Percentiles rank a stretch among this genome's conserved stretches.
phyloP scores from a whole-genome alignment of 30 jellyfish, hydroid and myxozoan species.

The Aurelia coerulea region DNA sequence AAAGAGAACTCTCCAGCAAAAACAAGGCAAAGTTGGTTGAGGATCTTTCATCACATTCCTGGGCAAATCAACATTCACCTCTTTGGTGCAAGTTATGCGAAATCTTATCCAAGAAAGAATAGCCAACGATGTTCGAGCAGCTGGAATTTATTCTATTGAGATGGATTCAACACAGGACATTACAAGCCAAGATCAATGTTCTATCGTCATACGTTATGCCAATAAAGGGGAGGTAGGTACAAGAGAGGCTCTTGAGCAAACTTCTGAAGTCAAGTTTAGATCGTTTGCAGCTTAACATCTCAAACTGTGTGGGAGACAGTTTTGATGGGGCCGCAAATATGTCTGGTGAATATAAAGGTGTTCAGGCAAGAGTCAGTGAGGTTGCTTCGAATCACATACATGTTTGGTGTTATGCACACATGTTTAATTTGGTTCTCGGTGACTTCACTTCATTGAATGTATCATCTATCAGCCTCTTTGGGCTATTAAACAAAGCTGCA shows the following conservation, averaged over 20 bases:
- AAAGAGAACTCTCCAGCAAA: conserved; percentile 11
- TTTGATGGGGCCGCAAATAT: conserved; percentile 46
- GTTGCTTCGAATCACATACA: conserved; percentile 44
- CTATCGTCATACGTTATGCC: conserved; percentile 41
- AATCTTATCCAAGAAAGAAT: conserved; percentile 10
- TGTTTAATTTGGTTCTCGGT: conserved; percentile 36
- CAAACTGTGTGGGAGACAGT: conserved; percentile 50
- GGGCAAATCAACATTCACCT: conserved; percentile 37
- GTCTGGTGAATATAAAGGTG: conserved; percentile 48
- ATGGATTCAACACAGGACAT: conserved; percentile 52
- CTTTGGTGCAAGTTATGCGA: conserved; percentile 6
- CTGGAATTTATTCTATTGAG: conserved; percentile 28
- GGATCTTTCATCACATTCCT: conserved; percentile 36
- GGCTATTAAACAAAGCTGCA: conserved; percentile 42
- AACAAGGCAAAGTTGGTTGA: conserved; percentile 32
- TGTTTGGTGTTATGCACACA: conserved; percentile 56
- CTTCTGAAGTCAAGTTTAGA: conserved; percentile 39
- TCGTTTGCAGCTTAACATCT: conserved; percentile 32
- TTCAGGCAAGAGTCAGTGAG: conserved; percentile 42
- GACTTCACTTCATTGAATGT: conserved; percentile 28
- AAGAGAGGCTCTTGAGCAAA: conserved; percentile 40
- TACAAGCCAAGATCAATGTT: conserved; percentile 41
- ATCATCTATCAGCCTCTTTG: conserved; percentile 32
- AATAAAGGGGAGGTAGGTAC: conserved; percentile 31
- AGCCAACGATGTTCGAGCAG: conserved; percentile 35